These are phyloP conservation scores for Zaprionus taronus DNA, from an alignment of 1,140 invertebrate genomes.

Conservation along the genomic window DNA sequence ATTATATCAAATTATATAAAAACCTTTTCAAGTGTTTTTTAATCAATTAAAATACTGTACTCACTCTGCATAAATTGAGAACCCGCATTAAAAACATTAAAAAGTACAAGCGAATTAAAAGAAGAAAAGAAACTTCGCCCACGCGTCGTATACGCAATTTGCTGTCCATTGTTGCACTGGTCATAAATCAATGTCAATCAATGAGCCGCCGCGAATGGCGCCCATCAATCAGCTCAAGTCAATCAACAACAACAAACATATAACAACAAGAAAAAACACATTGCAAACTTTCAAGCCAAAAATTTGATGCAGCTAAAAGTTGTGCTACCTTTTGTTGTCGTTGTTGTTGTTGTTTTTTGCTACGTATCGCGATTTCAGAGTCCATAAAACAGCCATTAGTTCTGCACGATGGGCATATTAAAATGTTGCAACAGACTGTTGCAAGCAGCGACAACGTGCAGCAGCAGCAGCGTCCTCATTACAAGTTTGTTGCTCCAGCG, in stretches of 20 bases:
- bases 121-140: too few relatives aligned
- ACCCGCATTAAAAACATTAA: neutral
- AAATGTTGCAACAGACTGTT: conserved; percentile 26
- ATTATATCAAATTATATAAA: neutral
- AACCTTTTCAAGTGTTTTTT: neutral
- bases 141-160: conserved; percentile 52
- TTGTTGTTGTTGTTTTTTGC: neutral
- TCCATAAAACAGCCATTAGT: conserved; percentile 27
- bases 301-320: conserved; percentile 18
- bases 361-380: conserved; percentile 6
- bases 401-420: conserved; percentile 28
- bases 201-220: conserved; percentile 32
- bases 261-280: conserved; percentile 20
- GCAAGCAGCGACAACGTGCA: conserved; percentile 3
- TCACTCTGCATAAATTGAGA: neutral
- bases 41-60: neutral
- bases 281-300: conserved; percentile 46
- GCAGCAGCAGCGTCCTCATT: conserved; percentile 43
- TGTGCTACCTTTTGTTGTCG: neutral
- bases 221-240: conserved; percentile 72
- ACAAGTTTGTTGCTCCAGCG: conserved; percentile 44
- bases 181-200: conserved; percentile 77
- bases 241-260: conserved; percentile 45
- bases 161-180: conserved; percentile 41
- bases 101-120: neutral